phyloP scores from a whole-genome alignment of 2,888 invertebrate species.

The Synergus japonicus region DNA sequence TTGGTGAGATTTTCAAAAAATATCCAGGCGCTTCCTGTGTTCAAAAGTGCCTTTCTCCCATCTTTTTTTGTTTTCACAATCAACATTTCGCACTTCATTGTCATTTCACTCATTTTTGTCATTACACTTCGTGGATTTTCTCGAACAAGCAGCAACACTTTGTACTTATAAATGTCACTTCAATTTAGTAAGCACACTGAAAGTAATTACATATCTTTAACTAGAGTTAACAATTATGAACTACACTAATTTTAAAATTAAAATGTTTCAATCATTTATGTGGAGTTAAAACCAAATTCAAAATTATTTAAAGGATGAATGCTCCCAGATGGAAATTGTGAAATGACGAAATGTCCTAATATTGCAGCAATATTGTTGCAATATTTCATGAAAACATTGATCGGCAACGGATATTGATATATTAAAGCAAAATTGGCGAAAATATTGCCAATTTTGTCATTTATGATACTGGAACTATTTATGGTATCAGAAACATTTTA shows the following conservation, averaged over 20 bases:
- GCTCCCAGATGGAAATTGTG: neutral
- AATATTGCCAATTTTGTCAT: too few species aligned
- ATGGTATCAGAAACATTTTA: too few species aligned
- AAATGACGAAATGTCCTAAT: too few species aligned
- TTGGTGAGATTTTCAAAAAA: constrained; percentile 15
- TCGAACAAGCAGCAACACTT: neutral
- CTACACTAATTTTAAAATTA: neutral
- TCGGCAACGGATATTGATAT: too few species aligned
- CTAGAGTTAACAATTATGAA: neutral
- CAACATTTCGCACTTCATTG: neutral
- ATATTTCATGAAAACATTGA: too few species aligned
- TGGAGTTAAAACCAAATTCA: neutral
- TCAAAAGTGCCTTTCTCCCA: constrained; percentile 40
- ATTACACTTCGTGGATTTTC: neutral
- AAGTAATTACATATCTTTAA: constrained; percentile 18
- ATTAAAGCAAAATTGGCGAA: too few species aligned
- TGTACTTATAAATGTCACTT: constrained; percentile 18
- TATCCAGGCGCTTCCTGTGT: constrained; percentile 36
- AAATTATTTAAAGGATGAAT: too few species aligned
- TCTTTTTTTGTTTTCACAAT: constrained; percentile 7
- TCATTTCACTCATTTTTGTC: neutral
- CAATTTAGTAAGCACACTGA: constrained; percentile 24
- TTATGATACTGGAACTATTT: too few species aligned
- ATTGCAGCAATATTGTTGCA: too few species aligned
- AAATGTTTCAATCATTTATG: neutral